Evolutionary conservation across 2,888 invertebrate genomes (phyloP).

Genomic region (Pachliopta kotzebuea): DNA sequence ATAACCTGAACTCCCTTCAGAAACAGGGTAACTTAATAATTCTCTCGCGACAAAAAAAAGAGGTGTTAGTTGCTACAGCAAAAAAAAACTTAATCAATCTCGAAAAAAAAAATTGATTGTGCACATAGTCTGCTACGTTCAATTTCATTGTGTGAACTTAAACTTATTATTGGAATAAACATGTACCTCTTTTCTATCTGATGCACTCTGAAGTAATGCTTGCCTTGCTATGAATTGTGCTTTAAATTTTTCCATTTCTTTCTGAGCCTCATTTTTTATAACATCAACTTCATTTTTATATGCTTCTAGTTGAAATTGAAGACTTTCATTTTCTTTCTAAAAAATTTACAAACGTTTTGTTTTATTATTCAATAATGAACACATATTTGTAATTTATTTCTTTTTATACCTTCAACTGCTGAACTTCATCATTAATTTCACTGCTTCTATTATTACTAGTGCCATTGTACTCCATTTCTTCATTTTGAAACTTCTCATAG

Average conservation of each 20-base stretch:
- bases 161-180: background rate
- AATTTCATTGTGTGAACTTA: background rate
- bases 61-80: too few species aligned
- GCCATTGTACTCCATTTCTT: conserved; percentile 55
- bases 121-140: too few species aligned
- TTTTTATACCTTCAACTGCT: conserved; percentile 57
- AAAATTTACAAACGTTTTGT: background rate
- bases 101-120: too few species aligned
- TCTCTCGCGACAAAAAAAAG: too few species aligned
- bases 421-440: conserved; percentile 51
- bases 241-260: conserved; percentile 88
- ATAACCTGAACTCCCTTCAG: too few species aligned
- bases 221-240: conserved; percentile 87
- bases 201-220: conserved; percentile 64
- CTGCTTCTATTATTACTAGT: conserved; percentile 41
- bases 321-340: conserved; percentile 93
- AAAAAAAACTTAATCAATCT: too few species aligned
- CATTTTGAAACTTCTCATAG: conserved; percentile 62
- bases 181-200: conserved; percentile 40
- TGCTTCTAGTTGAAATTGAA: conserved; percentile 94
- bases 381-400: background rate
- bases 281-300: conserved; percentile 96
- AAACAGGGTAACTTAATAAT: too few species aligned
- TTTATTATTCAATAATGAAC: background rate
- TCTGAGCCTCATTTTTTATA: conserved; percentile 89